These are phyloP conservation scores for Euphydryas editha DNA, from an alignment of 2,888 invertebrate genomes.

Conservation along the genomic window DNA sequence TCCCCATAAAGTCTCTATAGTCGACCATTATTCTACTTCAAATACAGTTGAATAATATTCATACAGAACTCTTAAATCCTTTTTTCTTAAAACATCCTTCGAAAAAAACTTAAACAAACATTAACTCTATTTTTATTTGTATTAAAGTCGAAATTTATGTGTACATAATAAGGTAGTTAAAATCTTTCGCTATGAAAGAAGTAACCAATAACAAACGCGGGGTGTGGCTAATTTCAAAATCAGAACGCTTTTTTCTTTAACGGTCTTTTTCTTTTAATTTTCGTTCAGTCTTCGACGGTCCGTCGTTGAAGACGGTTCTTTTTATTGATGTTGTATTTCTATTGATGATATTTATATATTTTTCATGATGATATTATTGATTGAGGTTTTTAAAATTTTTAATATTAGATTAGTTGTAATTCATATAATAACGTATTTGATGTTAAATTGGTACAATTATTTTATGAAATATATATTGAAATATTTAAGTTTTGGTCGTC, in stretches of 20 bases:
- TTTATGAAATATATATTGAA: too few relatives aligned
- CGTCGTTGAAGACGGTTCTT: constrained; percentile 42
- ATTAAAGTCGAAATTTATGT: constrained; percentile 32
- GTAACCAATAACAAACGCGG: constrained; percentile 73
- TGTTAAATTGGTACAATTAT: too few relatives aligned
- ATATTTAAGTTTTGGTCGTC: too few relatives aligned
- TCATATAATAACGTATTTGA: too few relatives aligned
- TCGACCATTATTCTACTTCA: constrained; percentile 46
- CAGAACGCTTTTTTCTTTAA: constrained; percentile 68
- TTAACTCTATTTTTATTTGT: accelerated
- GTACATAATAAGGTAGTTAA: constrained; percentile 29
- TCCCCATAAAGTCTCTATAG: constrained; percentile 40
- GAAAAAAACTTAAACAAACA: constrained; percentile 20
- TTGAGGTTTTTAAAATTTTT: too few relatives aligned
- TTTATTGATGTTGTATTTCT: constrained; percentile 27
- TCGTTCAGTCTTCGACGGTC: constrained; percentile 54
- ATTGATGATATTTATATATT: neutral
- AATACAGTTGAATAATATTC: constrained; percentile 59
- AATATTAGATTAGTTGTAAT: neutral
- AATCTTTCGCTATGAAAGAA: constrained; percentile 47
- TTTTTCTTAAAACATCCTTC: constrained; percentile 33
- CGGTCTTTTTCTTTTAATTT: constrained; percentile 58
- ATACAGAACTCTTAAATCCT: constrained; percentile 46
- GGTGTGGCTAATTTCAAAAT: constrained; percentile 79
- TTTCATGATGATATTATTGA: neutral